These are phyloP conservation scores for Galaxea fascicularis DNA, from an alignment of 92 coral and sea anemone genomes.

Conservation along the genomic window DNA sequence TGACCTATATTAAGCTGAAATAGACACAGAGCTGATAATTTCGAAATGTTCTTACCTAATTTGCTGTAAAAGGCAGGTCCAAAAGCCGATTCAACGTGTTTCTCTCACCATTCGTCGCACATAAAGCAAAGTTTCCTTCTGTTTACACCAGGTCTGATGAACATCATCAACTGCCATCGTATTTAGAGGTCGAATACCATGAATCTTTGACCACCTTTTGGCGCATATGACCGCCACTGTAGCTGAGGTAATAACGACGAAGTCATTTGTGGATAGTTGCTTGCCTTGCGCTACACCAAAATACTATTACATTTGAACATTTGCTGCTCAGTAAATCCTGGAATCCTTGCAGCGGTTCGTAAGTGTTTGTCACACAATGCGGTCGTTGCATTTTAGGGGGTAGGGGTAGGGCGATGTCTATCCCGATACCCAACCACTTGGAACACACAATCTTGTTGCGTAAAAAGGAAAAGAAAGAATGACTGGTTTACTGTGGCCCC, in stretches of 20 bases:
- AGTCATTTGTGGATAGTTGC: background rate
- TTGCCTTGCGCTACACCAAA: background rate
- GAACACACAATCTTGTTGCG: conserved; percentile 11
- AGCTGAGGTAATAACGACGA: background rate
- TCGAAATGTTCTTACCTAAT: too few relatives aligned
- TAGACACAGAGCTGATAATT: too few relatives aligned
- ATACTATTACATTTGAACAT: background rate
- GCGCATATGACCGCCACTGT: background rate
- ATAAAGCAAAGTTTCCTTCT: too few relatives aligned
- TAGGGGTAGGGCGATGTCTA: background rate
- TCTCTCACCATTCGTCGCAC: background rate
- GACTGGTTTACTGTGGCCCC: background rate
- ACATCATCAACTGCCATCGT: too few relatives aligned
- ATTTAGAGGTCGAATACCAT: background rate
- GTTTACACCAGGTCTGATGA: too few relatives aligned
- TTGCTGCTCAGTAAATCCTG: background rate
- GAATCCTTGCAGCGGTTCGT: background rate
- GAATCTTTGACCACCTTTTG: too few relatives aligned
- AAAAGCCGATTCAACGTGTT: background rate
- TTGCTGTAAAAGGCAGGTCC: background rate
- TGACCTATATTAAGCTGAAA: background rate
- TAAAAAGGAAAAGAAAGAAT: conserved; percentile 1
- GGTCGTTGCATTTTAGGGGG: too few relatives aligned
- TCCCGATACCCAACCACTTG: background rate
- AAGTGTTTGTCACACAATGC: too few relatives aligned